phyloP scores from a whole-genome alignment of 2,113 vertebrate genomes.

The Oxyura jamaicensis region DNA sequence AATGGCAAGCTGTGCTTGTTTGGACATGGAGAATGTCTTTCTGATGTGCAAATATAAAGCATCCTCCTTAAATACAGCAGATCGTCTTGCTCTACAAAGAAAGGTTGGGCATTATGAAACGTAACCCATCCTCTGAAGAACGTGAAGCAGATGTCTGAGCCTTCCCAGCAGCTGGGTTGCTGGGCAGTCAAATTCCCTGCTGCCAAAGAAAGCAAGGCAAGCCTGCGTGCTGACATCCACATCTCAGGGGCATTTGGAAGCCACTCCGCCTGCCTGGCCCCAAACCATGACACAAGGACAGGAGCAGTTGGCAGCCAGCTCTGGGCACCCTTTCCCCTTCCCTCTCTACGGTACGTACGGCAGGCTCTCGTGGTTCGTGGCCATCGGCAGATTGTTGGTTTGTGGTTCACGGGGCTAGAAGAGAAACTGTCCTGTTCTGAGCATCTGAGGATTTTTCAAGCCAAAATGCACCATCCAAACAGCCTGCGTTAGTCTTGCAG shows the following conservation, averaged over 20 bases:
- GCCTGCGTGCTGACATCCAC: background rate
- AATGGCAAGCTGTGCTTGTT: background rate
- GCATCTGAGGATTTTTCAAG: background rate
- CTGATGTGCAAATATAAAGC: background rate
- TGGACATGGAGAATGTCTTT: background rate
- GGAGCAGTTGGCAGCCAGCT: background rate
- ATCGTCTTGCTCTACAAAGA: background rate
- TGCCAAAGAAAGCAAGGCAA: conserved; percentile 54
- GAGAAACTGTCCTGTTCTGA: background rate
- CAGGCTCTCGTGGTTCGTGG: background rate
- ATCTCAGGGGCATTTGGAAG: background rate
- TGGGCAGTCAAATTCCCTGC: background rate
- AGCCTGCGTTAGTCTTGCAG: background rate
- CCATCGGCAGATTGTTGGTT: background rate
- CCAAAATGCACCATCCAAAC: conserved; percentile 18
- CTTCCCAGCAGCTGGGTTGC: conserved; percentile 15
- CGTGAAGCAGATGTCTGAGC: conserved; percentile 4
- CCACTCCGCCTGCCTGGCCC: background rate
- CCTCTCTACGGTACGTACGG: background rate
- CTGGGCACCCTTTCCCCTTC: background rate
- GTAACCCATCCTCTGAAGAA: background rate
- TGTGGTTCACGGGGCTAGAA: background rate
- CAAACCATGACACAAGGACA: background rate
- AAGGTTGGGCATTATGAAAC: background rate
- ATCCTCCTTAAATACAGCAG: background rate